Evolutionary conservation across 2,113 vertebrate species (phyloP).

Genomic region (Cheirogaleus medius): DNA sequence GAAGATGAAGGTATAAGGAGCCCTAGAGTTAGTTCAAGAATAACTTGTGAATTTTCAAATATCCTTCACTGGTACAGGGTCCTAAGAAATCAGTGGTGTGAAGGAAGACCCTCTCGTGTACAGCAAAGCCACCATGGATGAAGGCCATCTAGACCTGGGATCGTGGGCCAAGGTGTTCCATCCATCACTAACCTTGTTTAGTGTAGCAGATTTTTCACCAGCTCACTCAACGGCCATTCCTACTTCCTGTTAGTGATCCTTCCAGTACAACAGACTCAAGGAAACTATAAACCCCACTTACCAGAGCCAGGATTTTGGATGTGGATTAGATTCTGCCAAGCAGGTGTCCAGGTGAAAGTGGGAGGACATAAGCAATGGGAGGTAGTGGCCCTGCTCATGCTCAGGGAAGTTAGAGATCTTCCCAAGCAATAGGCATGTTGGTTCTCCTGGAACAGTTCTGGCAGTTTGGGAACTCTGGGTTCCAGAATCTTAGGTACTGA

Average conservation of each 20-base stretch:
- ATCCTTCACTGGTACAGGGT: background rate
- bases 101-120: rapidly evolving
- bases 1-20: background rate
- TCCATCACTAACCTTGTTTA: background rate
- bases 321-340: background rate
- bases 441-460: background rate
- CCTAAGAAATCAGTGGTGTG: background rate
- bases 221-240: background rate
- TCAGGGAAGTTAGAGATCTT: too few relatives aligned
- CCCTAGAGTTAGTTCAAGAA: background rate
- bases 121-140: rapidly evolving
- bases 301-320: background rate
- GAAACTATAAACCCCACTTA: background rate
- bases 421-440: background rate
- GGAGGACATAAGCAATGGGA: background rate
- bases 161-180: background rate
- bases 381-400: background rate
- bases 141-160: background rate
- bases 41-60: background rate
- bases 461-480: background rate
- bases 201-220: background rate
- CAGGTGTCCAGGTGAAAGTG: background rate
- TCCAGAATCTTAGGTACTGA: background rate
- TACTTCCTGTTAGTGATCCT: background rate
- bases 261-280: background rate